Evolutionary conservation across 2,888 invertebrate genomes (phyloP), one percentile per base, ranked within the genome.

Genomic region (Gari tellinella): DNA sequence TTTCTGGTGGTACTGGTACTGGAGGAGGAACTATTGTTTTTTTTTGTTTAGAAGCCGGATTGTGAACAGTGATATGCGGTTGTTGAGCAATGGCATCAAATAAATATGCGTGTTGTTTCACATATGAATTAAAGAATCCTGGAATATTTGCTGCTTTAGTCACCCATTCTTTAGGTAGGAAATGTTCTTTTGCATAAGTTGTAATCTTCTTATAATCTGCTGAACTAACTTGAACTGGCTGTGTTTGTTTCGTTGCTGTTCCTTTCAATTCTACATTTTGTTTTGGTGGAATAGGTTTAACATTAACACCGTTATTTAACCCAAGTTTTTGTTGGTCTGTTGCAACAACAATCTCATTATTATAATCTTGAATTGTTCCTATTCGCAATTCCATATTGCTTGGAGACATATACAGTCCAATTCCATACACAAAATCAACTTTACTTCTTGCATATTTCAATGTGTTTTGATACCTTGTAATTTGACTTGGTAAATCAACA

Each of bases 311-410:
- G 48, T 64, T 46, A 64, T 64, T 64, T 17, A 64, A 48, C 10
- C 55, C 63, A 26, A 64, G 46, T 21, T 55, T 25, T 48, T 46
- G 63, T n/a, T 55, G 7, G 12, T 63, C 45, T 17, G 53, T 53
- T 19, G 63, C 63, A 10, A 63, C 53, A 21, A 63, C 53, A 46
- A 63, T 63, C 12, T 63, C 25, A 49, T 56, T 64, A n/a, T 64
- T 64, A 56, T n/a, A n/a, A n/a, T n/a, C n/a, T n/a, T n/a, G n/a
- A n/a, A n/a, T n/a, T n/a, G n/a, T n/a, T n/a, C n/a, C n/a, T n/a
- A n/a, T n/a, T n/a, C n/a, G n/a, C n/a, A n/a, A n/a, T n/a, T n/a
- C n/a, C n/a, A n/a, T n/a, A n/a, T n/a, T n/a, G n/a, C n/a, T n/a
- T n/a, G n/a, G n/a, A n/a, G n/a, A n/a, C n/a, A n/a, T n/a, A n/a